These are phyloP conservation scores for Ectropis grisescens DNA, from an alignment of 1,140 invertebrate genomes.

Conservation along the genomic window DNA sequence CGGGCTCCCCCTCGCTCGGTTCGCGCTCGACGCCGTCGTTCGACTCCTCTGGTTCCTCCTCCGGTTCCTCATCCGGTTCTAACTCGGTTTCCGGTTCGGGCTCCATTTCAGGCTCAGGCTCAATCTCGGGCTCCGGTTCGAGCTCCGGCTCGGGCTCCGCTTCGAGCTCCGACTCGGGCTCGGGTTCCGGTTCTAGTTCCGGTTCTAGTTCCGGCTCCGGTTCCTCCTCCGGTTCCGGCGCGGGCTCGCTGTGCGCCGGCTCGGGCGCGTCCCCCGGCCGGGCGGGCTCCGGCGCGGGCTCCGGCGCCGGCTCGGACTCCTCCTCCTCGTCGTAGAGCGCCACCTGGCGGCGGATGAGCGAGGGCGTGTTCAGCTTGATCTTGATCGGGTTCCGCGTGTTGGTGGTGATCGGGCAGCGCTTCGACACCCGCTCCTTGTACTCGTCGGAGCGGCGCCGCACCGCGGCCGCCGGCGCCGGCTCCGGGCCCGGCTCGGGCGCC, in stretches of 20 bases:
- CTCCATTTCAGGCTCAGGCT: neutral
- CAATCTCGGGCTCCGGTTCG: neutral
- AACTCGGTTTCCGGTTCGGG: neutral
- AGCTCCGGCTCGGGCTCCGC: neutral
- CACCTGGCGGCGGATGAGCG: slow-evolving; percentile 44
- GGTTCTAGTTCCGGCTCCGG: neutral
- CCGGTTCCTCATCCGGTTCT: neutral
- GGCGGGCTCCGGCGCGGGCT: slow-evolving; percentile 1
- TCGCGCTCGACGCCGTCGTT: neutral
- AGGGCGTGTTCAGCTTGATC: slow-evolving; percentile 53
- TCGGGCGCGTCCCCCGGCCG: slow-evolving; percentile 1
- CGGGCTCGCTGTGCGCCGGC: neutral
- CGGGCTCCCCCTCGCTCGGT: neutral
- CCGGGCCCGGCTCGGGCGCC: neutral
- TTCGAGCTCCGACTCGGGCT: neutral
- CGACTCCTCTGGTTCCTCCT: neutral
- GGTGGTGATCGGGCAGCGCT: slow-evolving; percentile 51
- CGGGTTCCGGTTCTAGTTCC: neutral
- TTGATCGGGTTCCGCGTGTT: slow-evolving; percentile 59
- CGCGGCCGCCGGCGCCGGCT: slow-evolving; percentile 1
- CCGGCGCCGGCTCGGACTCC: slow-evolving; percentile 7
- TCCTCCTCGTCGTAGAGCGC: slow-evolving; percentile 56
- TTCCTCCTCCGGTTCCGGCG: neutral
- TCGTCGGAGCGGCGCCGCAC: slow-evolving; percentile 31
- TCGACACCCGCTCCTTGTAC: slow-evolving; percentile 52